Percentiles rank a stretch among this genome's conserved stretches.
Evolutionary conservation across 2,797 vertebrate species (phyloP).

Genomic region (Rhinichthys osculus): DNA sequence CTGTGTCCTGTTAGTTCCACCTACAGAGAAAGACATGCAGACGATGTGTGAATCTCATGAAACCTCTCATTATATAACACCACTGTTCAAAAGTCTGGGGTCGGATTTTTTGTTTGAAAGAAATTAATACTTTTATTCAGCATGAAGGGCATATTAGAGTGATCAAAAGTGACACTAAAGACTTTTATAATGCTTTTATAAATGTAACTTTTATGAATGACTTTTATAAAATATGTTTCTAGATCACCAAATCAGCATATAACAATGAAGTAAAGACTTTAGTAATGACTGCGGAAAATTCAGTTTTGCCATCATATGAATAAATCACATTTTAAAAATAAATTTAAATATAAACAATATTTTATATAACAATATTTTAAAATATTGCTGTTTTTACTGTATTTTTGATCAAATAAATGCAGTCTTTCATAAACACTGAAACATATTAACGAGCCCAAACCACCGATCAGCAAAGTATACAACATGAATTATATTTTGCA

Average conservation of each 20-base stretch:
- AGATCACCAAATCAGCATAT: not conserved
- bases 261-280: not conserved
- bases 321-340: not conserved
- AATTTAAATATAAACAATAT: not conserved
- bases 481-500: not conserved
- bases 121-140: not conserved
- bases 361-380: not conserved
- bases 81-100: not conserved
- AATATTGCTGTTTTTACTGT: not conserved
- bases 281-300: not conserved
- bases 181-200: not conserved
- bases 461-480: not conserved
- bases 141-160: not conserved
- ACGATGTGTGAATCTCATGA: not conserved
- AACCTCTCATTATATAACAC: not conserved
- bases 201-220: not conserved
- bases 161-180: not conserved
- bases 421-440: not conserved
- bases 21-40: conserved; percentile 70
- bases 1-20: conserved; percentile 98
- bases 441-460: not conserved
- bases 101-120: not conserved
- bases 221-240: not conserved
- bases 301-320: not conserved
- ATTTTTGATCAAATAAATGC: not conserved